Percentiles rank a stretch among this genome's conserved stretches.
Evolutionary conservation across 2,113 vertebrate species (phyloP).

Genomic region (Bungarus multicinctus): DNA sequence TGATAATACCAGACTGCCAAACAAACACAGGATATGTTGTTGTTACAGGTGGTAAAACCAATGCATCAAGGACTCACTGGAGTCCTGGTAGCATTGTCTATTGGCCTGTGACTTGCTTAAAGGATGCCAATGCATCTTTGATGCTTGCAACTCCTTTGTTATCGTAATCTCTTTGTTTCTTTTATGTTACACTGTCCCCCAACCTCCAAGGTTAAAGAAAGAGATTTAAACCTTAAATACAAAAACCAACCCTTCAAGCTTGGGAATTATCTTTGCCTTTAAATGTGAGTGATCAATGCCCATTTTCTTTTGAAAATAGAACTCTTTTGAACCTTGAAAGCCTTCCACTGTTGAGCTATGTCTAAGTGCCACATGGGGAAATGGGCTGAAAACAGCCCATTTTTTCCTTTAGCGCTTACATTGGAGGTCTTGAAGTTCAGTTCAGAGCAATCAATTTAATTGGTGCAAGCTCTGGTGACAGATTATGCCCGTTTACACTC

Average conservation of each 20-base stretch:
- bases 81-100: slow-evolving; percentile 59
- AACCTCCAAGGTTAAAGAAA: slow-evolving; percentile 76
- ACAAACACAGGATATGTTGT: slow-evolving; percentile 75
- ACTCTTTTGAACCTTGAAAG: slow-evolving; percentile 97
- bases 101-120: slow-evolving; percentile 66
- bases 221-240: slow-evolving; percentile 86
- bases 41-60: slow-evolving; percentile 82
- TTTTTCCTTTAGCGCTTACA: slow-evolving; percentile 83
- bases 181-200: slow-evolving; percentile 76
- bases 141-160: slow-evolving; percentile 80
- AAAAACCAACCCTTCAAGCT: slow-evolving; percentile 84
- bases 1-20: slow-evolving; percentile 68
- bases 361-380: slow-evolving; percentile 82
- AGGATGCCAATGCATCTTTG: slow-evolving; percentile 76
- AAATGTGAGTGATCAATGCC: slow-evolving; percentile 88
- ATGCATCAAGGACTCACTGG: slow-evolving; percentile 73
- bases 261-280: slow-evolving; percentile 86
- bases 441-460: slow-evolving; percentile 95
- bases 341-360: slow-evolving; percentile 81
- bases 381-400: slow-evolving; percentile 82
- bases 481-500: slow-evolving; percentile 92
- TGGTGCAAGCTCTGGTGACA: slow-evolving; percentile 89
- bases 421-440: slow-evolving; percentile 89
- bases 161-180: slow-evolving; percentile 82
- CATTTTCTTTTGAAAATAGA: slow-evolving; percentile 95